Percentiles rank a stretch among this genome's conserved stretches.
Evolutionary conservation across 2,797 vertebrate genomes (phyloP).

Genomic region (Leontopithecus rosalia): DNA sequence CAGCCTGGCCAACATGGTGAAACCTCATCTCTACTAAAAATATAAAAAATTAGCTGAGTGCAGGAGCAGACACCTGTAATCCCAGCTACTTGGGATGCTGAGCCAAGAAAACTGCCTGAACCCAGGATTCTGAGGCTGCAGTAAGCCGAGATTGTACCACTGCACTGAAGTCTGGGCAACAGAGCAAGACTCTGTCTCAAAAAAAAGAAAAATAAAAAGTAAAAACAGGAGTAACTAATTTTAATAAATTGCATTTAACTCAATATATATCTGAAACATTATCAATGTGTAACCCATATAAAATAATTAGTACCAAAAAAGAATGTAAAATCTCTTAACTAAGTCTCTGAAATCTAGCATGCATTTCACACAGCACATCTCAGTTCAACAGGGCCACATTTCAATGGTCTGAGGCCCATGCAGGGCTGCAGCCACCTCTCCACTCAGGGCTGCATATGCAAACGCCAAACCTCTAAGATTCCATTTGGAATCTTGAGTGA

Average conservation of each 20-base stretch:
- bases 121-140: neutral
- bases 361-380: neutral
- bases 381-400: neutral
- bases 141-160: fast-evolving
- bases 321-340: neutral
- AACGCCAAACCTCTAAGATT: neutral
- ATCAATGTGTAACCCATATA: neutral
- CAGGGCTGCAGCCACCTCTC: neutral
- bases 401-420: neutral
- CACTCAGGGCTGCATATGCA: neutral
- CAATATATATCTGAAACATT: neutral
- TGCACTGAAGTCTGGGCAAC: neutral
- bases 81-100: too few relatives aligned
- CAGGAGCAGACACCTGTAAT: too few relatives aligned
- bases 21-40: too few relatives aligned
- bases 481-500: neutral
- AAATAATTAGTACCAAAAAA: neutral
- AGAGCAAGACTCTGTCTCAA: too few relatives aligned
- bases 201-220: neutral
- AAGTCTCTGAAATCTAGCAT: neutral
- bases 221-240: neutral
- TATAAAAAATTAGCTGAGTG: too few relatives aligned
- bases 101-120: neutral
- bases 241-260: neutral
- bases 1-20: too few relatives aligned